Conservation (phyloP, 2,113 vertebrate genomes). For the Ornithorhynchus anatinus region DNA sequence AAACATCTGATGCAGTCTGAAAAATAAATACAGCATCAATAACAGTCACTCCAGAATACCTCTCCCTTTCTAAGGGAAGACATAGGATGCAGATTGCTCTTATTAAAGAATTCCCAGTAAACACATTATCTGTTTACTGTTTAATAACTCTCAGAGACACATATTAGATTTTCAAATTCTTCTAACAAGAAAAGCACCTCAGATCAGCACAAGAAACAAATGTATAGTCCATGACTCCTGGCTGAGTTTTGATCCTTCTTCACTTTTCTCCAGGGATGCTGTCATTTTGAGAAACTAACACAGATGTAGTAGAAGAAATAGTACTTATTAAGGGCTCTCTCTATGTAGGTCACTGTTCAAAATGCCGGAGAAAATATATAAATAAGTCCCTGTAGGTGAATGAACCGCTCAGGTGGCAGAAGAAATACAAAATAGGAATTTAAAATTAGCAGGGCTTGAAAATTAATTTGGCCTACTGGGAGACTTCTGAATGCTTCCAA, state of each 20-base stretch:
- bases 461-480: no score
- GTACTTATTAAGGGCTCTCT: constrained; percentile 5
- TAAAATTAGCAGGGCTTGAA: no score
- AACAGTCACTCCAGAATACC: no score
- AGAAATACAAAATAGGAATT: no score
- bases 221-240: neutral
- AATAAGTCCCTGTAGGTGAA: neutral
- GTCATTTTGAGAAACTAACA: constrained; percentile 17
- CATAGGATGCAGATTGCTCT: neutral
- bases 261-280: neutral
- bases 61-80: neutral
- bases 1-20: constrained; percentile 9
- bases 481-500: no score
- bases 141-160: neutral
- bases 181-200: neutral
- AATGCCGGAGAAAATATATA: neutral
- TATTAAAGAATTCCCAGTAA: neutral
- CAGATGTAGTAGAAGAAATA: no score
- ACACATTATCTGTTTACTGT: neutral
- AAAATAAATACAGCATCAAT: no score
- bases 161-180: neutral
- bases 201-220: neutral
- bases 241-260: neutral
- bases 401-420: no score
- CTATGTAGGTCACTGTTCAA: neutral